Conservation (phyloP, 2,888 invertebrate genomes). For the Psylliodes chrysocephalus region DNA sequence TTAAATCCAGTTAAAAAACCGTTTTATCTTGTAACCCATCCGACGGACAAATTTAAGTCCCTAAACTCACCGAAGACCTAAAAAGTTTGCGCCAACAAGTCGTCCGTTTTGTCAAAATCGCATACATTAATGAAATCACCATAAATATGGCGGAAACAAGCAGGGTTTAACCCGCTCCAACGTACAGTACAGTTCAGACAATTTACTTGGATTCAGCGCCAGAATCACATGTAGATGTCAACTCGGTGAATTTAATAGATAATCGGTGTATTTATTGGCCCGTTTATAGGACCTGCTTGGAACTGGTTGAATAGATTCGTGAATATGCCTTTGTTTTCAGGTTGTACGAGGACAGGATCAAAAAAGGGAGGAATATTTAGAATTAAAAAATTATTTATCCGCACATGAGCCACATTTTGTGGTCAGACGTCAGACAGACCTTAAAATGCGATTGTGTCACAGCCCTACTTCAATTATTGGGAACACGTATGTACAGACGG, state of each 20-base stretch:
- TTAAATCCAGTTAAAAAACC: too few species aligned
- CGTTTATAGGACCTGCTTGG: constrained; percentile 19
- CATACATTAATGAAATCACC: constrained; percentile 44
- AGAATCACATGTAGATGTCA: constrained; percentile 44
- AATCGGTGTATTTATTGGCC: constrained; percentile 39
- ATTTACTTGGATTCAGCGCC: constrained; percentile 44
- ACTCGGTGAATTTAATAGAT: constrained; percentile 38
- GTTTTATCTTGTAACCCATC: background rate
- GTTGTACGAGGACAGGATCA: too few species aligned
- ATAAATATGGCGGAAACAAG: constrained; percentile 40
- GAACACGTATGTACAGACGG: too few species aligned
- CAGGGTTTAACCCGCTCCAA: constrained; percentile 27
- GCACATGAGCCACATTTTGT: too few species aligned
- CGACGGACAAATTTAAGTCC: background rate
- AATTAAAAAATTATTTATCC: too few species aligned
- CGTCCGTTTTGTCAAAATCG: constrained; percentile 16
- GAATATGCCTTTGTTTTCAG: background rate
- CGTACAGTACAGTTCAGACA: constrained; percentile 40
- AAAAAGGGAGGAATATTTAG: too few species aligned
- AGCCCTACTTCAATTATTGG: too few species aligned
- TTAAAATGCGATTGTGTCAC: too few species aligned
- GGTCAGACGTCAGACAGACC: too few species aligned
- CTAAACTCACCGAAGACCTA: background rate
- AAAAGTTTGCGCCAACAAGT: background rate
- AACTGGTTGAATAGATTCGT: background rate